Base-by-base conservation (phyloP, 2,113 vertebrate species). In the Oenanthe oenanthe region DNA sequence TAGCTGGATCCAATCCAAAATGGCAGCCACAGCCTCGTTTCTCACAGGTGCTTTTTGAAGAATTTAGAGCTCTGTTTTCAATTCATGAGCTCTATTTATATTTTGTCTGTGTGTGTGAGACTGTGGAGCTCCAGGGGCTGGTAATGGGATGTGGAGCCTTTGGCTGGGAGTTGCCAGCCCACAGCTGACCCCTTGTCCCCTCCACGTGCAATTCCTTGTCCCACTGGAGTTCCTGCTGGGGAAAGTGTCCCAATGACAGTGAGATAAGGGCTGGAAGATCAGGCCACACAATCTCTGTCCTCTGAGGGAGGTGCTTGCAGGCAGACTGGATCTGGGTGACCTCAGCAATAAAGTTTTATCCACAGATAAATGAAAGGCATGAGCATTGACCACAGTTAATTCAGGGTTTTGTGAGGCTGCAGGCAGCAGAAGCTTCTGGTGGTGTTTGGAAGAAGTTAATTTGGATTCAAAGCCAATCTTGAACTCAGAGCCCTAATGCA, bases 41-140 rank as follows among this genome's bases (percentile, higher is more conserved):
- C 94, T 84, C 88, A 71, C 96, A 96, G 95, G 96, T 97, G 93
- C 95, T 92, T 93, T 96, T 28, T 96, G 93, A 94, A 96, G 96
- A 96, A 93, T 95, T 95, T 77, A 93, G 75, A 93, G 93, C 94
- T 94, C 94, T 91, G 89, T 85, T 92, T 89, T 77, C 91, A 87
- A 66, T 94, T 94, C 70, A 11, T 63, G 80, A 95, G 72, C 57
- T 88, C 85, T 92, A 75, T 96, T 95, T 95, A 74, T 96, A 17
- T 95, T 92, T 95, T 92, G 95, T 95, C 93, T 95, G 31, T 75
- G 76, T 18, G 5, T 81, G 38, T 56, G 83, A 94, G 93, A 87
- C 96, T 67, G 28, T 36, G 71, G 43, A 80, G 83, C 92, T 93
- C 86, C 34, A 56, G 90, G 86, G 93, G 56, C 47, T 77, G 88